These are phyloP conservation scores for Corbicula japonica DNA, from an alignment of 2,888 invertebrate genomes.

Conservation along the genomic window DNA sequence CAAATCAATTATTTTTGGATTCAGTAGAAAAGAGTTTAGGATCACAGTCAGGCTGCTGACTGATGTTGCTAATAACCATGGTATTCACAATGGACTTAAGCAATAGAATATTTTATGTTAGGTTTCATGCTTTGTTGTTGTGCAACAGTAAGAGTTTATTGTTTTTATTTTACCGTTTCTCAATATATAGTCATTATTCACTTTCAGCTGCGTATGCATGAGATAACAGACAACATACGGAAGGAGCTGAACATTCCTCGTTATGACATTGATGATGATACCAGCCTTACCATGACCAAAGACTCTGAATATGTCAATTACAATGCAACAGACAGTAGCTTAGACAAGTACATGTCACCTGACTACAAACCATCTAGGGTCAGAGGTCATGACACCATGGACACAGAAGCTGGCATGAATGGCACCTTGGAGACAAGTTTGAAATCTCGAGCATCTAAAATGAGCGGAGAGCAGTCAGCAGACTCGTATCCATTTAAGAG, in stretches of 20 bases:
- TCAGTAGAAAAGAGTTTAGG: too few relatives aligned
- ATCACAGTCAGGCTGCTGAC: too few relatives aligned
- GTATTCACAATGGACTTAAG: too few relatives aligned
- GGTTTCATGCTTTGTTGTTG: too few relatives aligned
- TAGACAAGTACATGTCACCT: constrained; percentile 34
- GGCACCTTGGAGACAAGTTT: constrained; percentile 59
- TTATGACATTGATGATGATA: constrained; percentile 63
- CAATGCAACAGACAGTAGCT: constrained; percentile 21
- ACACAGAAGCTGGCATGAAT: constrained; percentile 34
- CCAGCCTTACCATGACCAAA: constrained; percentile 53
- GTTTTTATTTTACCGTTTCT: too few relatives aligned
- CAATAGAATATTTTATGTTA: too few relatives aligned
- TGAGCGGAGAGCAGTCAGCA: constrained; percentile 61
- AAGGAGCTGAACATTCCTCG: constrained; percentile 78
- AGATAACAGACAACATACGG: constrained; percentile 78
- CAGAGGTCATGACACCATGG: constrained; percentile 22
- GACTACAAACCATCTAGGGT: constrained; percentile 18
- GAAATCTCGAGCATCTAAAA: constrained; percentile 56
- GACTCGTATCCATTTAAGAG: constrained; percentile 72
- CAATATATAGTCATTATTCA: too few relatives aligned
- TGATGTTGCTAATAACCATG: too few relatives aligned
- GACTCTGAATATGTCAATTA: constrained; percentile 9
- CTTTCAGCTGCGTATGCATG: constrained; percentile 80
- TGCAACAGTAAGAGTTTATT: too few relatives aligned
- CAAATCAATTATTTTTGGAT: too few relatives aligned